Evolutionary conservation across 2,888 invertebrate species (phyloP), one percentile per base, ranked within the genome.

Genomic region (Gnatocerus cornutus): DNA sequence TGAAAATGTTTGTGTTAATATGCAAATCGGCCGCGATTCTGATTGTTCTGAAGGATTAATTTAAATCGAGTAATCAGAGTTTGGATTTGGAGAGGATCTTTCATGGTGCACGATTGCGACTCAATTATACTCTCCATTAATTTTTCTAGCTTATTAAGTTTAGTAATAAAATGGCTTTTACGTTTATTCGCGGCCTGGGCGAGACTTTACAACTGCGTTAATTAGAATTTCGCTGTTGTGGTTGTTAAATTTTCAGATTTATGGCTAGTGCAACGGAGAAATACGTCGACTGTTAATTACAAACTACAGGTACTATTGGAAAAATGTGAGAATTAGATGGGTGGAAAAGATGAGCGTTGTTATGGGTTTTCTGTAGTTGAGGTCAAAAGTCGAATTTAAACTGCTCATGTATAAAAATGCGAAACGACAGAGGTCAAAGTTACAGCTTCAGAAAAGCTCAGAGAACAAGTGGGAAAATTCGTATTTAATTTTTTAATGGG

Each of bases 121-220:
- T 65, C 65, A 65, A 65, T 65, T 65, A 65, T 65, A 65, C 65
- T 55, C 65, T 55, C 39, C 64, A 63, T 63, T 63, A 63, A 64
- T 53, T 52, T 64, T 64, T 53, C 64, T 64, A 43, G 52, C 53
- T 65, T 65, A 56, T 65, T 65, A 65, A 56, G 48, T 27, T 56
- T 21, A 48, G 46, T 16, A 33, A 64, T 64, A 45, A 64, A 64
- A 55, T 21, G 55, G 43, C 41, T 41, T 59, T 12, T 41, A 50
- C 13, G 45, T 46, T 12, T 59, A 33, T 16, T 39, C 43, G 7
- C 14, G 43, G 63, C 30, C 37, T 45, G 33, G 45, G 53, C 27
- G 45, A 13, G 64, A 64, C 64, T 62, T 62, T 62, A 62, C 41
- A 29, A 41, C 50, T 30, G 41, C 27, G 43, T 64, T 64, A 64